Evolutionary conservation across 2,797 vertebrate genomes (phyloP), one percentile per base, ranked within the genome.

Genomic region (Enteromius paludinosus): DNA sequence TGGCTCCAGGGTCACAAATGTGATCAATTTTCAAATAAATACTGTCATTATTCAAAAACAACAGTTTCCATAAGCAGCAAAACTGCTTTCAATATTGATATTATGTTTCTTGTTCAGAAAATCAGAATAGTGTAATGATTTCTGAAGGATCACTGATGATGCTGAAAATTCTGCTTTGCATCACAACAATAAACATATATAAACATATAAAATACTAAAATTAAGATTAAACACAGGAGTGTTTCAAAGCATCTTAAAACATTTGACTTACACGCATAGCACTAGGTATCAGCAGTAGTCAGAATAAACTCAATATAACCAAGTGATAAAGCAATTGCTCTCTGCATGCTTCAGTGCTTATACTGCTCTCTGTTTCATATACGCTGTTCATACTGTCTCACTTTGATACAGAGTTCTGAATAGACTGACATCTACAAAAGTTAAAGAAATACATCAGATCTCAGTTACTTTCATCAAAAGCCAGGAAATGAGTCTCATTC

Each of bases 281-380:
- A 25, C 23, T 15, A 69, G 49, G 14, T 38, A 68, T 68, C 20
- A 54, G 23, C 28, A 45, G 10, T 15, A 30, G 10, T 25, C 45
- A 41, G n/a, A 79, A 69, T 56, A 38, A 78, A 49, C 43, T 15
- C 30, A n/a, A 23, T 20, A 52, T 78, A 78, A 79, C 35, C 23
- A 38, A 11, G 18, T 45, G 52, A 79, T 30, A 70, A 61, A 45
- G 78, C 59, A 79, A 79, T 79, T 79, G 23, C 78, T 30, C 49
- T 79, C 11, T 41, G 38, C 52, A n/a, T 14, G 35, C 17, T 70
- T 79, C 38, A 56, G 66, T 70, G 12, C n/a, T 56, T 1, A 11
- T 23, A 56, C 52, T 56, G 54, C 54, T 23, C 10, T 25, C 56
- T 59, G 56, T 59, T 59, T 23, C 56, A 23, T 56, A 23, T 56